Conservation (phyloP, 2,888 invertebrate species). For the Amphiduros pacificus region DNA sequence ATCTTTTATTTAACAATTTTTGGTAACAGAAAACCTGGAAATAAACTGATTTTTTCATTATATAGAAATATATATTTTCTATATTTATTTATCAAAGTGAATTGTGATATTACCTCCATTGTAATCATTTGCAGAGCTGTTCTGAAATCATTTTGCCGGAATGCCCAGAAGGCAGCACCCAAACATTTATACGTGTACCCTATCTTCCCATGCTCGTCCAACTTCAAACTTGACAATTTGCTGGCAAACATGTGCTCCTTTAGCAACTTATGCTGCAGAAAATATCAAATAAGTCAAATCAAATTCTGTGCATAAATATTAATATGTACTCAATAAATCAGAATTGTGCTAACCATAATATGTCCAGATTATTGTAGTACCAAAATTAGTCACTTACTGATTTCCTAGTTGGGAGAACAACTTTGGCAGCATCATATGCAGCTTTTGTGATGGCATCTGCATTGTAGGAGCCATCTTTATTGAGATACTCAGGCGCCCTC, state of each 20-base stretch:
- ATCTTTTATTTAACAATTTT: too few relatives aligned
- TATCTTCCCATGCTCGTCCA: constrained; percentile 41
- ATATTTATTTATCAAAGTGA: too few relatives aligned
- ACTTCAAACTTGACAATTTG: constrained; percentile 38
- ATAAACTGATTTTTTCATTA: too few relatives aligned
- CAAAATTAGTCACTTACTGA: too few relatives aligned
- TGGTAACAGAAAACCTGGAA: too few relatives aligned
- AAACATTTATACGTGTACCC: constrained; percentile 51
- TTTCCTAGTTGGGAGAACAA: too few relatives aligned
- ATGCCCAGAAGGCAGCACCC: constrained; percentile 54
- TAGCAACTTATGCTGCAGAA: not conserved
- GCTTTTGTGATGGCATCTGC: not conserved
- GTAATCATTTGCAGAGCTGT: constrained; percentile 47
- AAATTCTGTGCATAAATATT: too few relatives aligned
- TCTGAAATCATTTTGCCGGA: constrained; percentile 49
- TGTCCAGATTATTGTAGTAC: too few relatives aligned
- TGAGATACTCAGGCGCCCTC: not conserved
- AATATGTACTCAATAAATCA: too few relatives aligned
- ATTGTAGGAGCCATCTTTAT: not conserved
- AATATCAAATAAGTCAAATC: too few relatives aligned
- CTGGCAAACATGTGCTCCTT: constrained; percentile 18
- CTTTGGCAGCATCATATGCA: not conserved
- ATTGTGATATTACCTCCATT: constrained; percentile 44
- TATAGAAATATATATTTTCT: too few relatives aligned
- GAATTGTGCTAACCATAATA: too few relatives aligned